Base-by-base conservation (phyloP, 2,888 invertebrate genomes). In the Prosapia bicincta region DNA sequence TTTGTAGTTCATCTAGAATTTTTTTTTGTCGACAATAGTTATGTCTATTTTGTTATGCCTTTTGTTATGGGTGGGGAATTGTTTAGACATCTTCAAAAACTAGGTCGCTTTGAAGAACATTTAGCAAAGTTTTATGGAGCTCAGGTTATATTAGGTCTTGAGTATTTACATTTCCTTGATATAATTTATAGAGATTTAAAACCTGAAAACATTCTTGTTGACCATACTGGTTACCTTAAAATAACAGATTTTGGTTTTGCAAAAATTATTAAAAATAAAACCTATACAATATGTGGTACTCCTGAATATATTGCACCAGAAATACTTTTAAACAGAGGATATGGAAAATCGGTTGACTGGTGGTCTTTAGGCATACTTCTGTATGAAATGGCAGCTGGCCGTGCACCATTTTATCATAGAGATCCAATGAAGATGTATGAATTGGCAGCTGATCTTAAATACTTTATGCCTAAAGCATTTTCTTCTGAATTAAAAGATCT, bases 391-490 rank as follows among this genome's bases (percentile, higher is more conserved):
- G 92, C 92, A 69, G 93, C 95, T 23, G 99, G 99, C 0, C 94
- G 93, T 84, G 95, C 98, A 10, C 99, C 99, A 0, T 99, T 99
- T 85, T 93, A 92, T 81, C 92, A 95, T n/a, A 92, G 92, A 79
- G 95, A 98, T 79, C 95, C 95, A 0, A 96, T 98, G 90, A 93
- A 93, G 84, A 94, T 98, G 79, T 98, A 98, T 85, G 96, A 96
- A 83, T 94, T 97, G 15, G 89, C 91, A 25, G 96, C 95, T 67
- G 95, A 94, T 87, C 97, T 94, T 82, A 91, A 93, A 81, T 72
- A 72, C n/a, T 32, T 28, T 3, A 94, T 93, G 84, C 96, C 98
- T 0, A 89, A 91, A 0, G 91, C 91, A 83, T 97, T 99, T 84
- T 92, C 92, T 75, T 88, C 90, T 0, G 92, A 95, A 78, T 85